Base-by-base conservation (phyloP, 1,140 invertebrate genomes). In the Meloidogyne exigua region DNA sequence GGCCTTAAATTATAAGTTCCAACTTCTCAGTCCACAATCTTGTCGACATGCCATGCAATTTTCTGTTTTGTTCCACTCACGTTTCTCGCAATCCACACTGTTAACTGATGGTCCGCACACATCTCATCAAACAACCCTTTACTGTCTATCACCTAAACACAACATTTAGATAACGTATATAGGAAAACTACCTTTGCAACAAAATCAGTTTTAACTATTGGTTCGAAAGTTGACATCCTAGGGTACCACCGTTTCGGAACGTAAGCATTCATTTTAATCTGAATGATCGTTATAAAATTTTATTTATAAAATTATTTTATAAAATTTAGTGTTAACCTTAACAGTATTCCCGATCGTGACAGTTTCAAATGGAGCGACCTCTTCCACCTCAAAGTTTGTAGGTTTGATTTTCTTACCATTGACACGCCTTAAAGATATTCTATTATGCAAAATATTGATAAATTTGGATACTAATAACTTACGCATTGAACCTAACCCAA, bases 191-290 rank as follows among this genome's bases (percentile, higher is more conserved):
- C 49, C 49, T n/a, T 44, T 2, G 42, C n/a, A 57, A 57, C n/a
- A 57, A 57, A 57, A 57, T 57, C 49, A 21, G 49, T 57, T 9
- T 57, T n/a, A n/a, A 57, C 49, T n/a, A 57, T 57, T n/a, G 49
- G 49, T 4, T n/a, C 49, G 5, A 57, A 57, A 1, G 49, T 57
- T n/a, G 49, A 57, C 49, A 57, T 57, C 18, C 49, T 4, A 10
- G 57, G 72, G 1, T 9, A 28, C 69, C 69, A 64, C 23, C 65
- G 62, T 13, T 5, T 13, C 23, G 72, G 72, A 2, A 73, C 72
- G 21, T 64, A 73, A 23, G 72, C 72, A 39, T 28, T 73, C 15
- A 73, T 1, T 65, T 73, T 62, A 4, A 73, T 73, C 72, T 73
- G 3, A 32, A 44, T 12, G 4, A n/a, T n/a, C n/a, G n/a, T n/a